Conservation (phyloP, 2,113 vertebrate species). For the Phodopus roborovskii region DNA sequence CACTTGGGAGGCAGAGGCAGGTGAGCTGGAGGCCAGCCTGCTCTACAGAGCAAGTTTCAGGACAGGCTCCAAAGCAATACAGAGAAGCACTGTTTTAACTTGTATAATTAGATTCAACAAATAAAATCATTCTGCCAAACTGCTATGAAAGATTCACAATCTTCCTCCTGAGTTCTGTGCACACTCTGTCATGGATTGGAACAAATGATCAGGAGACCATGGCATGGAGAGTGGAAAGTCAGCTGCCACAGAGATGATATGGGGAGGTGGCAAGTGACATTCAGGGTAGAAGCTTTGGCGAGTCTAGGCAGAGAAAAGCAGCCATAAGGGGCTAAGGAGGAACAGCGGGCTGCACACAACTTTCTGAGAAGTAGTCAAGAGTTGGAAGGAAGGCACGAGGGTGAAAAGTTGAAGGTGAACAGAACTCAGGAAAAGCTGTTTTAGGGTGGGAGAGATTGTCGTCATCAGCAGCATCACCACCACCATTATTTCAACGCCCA, state of each 20-base stretch:
- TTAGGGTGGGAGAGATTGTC: neutral
- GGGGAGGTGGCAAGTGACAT: neutral
- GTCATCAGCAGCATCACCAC: neutral
- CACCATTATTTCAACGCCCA: conserved; percentile 50
- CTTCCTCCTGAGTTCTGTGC: neutral
- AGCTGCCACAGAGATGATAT: neutral
- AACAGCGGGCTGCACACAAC: neutral
- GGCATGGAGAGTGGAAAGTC: neutral
- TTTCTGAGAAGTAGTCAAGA: conserved; percentile 21
- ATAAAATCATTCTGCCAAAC: neutral
- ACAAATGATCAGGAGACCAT: neutral
- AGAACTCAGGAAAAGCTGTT: conserved; percentile 10
- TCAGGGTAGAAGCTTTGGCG: neutral
- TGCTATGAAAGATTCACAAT: neutral
- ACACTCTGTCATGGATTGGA: neutral
- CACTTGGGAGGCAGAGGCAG: too few species aligned
- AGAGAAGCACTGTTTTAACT: neutral
- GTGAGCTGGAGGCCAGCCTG: too few species aligned
- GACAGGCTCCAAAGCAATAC: too few species aligned
- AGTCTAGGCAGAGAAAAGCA: neutral
- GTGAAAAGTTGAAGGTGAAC: conserved; percentile 43
- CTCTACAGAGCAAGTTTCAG: too few species aligned
- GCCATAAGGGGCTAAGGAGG: neutral
- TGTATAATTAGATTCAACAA: conserved; percentile 34
- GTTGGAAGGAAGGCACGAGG: neutral